Base-by-base conservation (phyloP, 2,888 invertebrate genomes). In the Pseudoips prasinana region DNA sequence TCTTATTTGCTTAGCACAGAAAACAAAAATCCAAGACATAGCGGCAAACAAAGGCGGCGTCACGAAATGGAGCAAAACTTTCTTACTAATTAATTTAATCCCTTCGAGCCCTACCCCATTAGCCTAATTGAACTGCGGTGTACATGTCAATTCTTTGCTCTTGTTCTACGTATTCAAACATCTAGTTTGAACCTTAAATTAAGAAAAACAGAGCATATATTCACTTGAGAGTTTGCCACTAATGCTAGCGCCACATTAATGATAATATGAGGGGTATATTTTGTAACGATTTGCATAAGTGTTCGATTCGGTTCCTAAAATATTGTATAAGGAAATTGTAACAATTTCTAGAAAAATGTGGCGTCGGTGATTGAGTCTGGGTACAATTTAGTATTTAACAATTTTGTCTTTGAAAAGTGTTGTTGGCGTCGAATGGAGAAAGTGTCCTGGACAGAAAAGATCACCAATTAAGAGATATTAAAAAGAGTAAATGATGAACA, bases 21-120 rank as follows among this genome's bases (percentile, higher is more conserved):
- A 69, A 71, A 68, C 63, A 67, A 73, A 69, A 74, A 68, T 60
- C 58, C 53, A 63, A 76, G 78, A 80, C 72, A 72, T 56, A 50
- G 55, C 53, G 54, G 67, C 79, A 84, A 86, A 87, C 81, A 86
- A 83, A 84, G 85, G 79, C 72, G 74, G 48, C 61, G 71, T 67
- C 65, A 70, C 70, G 70, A 75, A 84, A 80, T 70, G 73, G 67
- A 81, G 76, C 76, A 67, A 76, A 86, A 87, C 81, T 86, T 87
- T 85, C 84, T 84, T 84, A 80, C 85, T 86, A 87, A 87, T 87
- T 87, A 86, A 87, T 85, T 83, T 83, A 85, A 87, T 87, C 86
- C 86, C 84, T 86, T 84, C 76, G 77, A 84, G 83, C 82, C 82
- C 74, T 78, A 73, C 70, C 80, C 87, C 85, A 87, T 87, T 87